A percentile compares a stretch with the other conserved stretches of the same genome.
phyloP scores from a whole-genome alignment of 2,113 vertebrate species.

The Pelecanoides urinatrix region DNA sequence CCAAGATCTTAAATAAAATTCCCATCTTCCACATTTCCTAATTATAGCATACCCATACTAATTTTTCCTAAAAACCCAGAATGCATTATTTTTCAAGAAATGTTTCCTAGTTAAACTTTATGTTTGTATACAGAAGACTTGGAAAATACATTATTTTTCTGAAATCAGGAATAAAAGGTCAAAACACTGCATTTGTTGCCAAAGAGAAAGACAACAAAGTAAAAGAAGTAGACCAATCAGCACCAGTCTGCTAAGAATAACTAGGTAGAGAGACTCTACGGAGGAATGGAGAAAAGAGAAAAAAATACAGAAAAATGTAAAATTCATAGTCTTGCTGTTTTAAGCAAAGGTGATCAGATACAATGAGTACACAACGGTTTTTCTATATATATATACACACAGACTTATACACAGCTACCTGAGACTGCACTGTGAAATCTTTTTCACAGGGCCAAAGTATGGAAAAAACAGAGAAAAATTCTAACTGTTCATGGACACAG shows the following conservation, averaged over 20 bases:
- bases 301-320: not conserved
- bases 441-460: not conserved
- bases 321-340: not conserved
- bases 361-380: not conserved
- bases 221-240: not conserved
- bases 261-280: not conserved
- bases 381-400: accelerated
- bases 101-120: not conserved
- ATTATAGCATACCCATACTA: not conserved
- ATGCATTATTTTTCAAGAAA: not conserved
- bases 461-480: not conserved
- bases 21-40: not conserved
- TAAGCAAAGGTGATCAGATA: not conserved
- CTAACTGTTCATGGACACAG: not conserved
- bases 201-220: not conserved
- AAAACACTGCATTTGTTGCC: not conserved
- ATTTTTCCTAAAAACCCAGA: not conserved
- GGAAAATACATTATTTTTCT: not conserved
- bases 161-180: not conserved
- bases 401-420: not conserved
- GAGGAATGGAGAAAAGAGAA: not conserved
- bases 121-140: not conserved
- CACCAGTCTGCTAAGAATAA: not conserved
- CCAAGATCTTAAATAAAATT: not conserved
- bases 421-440: not conserved